Base-by-base conservation (phyloP, 2,797 vertebrate species). In the Tiaroga cobitis region DNA sequence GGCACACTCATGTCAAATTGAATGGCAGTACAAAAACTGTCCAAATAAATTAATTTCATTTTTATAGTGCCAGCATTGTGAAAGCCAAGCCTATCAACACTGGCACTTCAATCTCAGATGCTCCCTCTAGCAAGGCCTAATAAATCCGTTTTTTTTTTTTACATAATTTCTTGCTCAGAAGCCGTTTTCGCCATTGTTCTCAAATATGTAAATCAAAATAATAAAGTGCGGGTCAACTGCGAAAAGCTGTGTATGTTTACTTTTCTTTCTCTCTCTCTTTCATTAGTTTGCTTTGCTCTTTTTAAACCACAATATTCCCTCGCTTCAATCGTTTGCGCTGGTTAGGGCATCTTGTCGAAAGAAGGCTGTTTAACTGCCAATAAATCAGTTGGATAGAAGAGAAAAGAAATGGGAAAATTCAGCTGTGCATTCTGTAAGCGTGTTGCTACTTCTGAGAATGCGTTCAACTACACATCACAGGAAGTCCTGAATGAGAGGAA, bases 1-100 rank as follows among this genome's bases (percentile, higher is more conserved):
- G 98, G 97, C 97, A 99, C 98, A 97, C 97, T 97, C 97, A 97
- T 94, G 88, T 98, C 97, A 96, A 97, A 97, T 97, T 95, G 95
- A 96, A 97, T 94, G 96, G 96, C 97, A 97, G 97, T 95, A 97
- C 94, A 96, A 96, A 96, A 96, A 97, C 96, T 96, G 96, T 97
- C 96, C 96, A 94, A 96, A 96, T 97, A 96, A 97, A 96, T 96
- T 94, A 95, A 93, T 94, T 92, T 95, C 88, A 92, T 92, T 95
- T 94, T 97, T 98, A 97, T 96, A 98, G 97, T 98, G 97, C 97
- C 97, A 96, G 94, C 94, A 95, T 96, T 96, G 96, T 95, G 95
- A 97, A 97, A 96, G 96, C 96, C 96, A 96, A 91, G 95, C 96
- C 96, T 96, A 95, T 94, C 95, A 96, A 96, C 92, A 94, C 95